phyloP scores from a whole-genome alignment of 37 sponge, comb jelly and placozoan genomes.

The Eunapius fragilis region DNA sequence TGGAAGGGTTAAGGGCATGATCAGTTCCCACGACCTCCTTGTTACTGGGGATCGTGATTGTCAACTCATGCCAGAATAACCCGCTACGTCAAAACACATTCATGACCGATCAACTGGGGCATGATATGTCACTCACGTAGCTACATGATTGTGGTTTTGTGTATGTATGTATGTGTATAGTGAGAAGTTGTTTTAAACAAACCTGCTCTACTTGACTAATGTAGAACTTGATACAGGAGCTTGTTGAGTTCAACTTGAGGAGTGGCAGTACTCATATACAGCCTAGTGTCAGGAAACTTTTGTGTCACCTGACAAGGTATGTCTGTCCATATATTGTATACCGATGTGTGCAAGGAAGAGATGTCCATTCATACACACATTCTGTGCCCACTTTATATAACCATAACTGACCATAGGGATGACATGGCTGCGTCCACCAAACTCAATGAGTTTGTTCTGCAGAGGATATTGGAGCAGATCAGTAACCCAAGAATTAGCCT shows the following conservation, averaged over 20 bases:
- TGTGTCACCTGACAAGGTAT: slow-evolving; percentile 81
- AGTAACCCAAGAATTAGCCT: slow-evolving; percentile 38
- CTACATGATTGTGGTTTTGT: no score
- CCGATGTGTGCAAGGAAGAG: no score
- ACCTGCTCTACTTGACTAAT: neutral
- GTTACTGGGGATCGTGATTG: no score
- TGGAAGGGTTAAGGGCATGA: no score
- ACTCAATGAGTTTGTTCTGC: slow-evolving; percentile 57
- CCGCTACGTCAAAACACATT: neutral
- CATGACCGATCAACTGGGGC: neutral
- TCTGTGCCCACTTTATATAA: neutral
- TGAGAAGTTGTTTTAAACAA: no score
- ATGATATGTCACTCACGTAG: no score
- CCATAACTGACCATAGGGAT: slow-evolving; percentile 25
- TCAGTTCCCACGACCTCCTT: no score
- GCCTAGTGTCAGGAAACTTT: slow-evolving; percentile 59
- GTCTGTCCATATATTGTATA: slow-evolving; percentile 10
- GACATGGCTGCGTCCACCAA: slow-evolving; percentile 61
- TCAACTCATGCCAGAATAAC: neutral
- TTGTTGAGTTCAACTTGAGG: slow-evolving; percentile 75
- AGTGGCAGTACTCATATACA: slow-evolving; percentile 47
- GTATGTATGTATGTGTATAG: no score
- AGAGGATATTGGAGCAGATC: slow-evolving; percentile 52
- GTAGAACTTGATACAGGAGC: slow-evolving; percentile 71
- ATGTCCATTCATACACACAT: no score